Evolutionary conservation across 92 coral and sea anemone species (phyloP).

Genomic region (Paramuricea clavata): DNA sequence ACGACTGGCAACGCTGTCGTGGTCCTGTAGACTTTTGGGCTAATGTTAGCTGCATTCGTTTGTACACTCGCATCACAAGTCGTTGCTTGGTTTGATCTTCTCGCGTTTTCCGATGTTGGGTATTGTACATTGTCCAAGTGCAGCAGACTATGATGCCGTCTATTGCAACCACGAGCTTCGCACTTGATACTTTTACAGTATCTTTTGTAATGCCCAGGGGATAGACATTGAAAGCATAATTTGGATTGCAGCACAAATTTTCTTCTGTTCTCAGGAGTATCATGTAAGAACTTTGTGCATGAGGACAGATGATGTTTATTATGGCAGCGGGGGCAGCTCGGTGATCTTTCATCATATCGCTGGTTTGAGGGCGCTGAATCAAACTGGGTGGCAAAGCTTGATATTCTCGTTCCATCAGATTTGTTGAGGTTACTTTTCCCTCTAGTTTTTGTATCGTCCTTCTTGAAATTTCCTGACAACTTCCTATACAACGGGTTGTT

Average conservation of each 20-base stretch:
- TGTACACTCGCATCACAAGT: neutral
- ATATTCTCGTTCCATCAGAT: neutral
- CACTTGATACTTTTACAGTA: neutral
- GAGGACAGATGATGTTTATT: neutral
- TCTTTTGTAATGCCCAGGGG: neutral
- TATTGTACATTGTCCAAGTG: neutral
- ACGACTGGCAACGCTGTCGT: slow-evolving; percentile 2
- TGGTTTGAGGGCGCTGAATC: neutral
- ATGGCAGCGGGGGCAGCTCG: neutral
- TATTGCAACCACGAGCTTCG: neutral
- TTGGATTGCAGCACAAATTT: neutral
- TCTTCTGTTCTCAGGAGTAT: neutral
- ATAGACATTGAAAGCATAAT: neutral
- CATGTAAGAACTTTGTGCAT: neutral
- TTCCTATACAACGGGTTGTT: slow-evolving; percentile 5
- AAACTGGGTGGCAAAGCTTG: slow-evolving; percentile 23
- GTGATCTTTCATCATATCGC: no score
- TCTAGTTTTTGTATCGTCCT: neutral
- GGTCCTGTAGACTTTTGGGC: neutral
- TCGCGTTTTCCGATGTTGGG: neutral
- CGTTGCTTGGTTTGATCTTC: neutral
- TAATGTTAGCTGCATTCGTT: neutral
- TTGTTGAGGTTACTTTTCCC: neutral
- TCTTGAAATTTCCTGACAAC: neutral
- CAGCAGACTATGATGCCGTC: neutral